Percentiles rank a stretch among this genome's conserved stretches.
phyloP scores from a whole-genome alignment of 2,797 vertebrate species.

The Pantherophis alleghaniensis region DNA sequence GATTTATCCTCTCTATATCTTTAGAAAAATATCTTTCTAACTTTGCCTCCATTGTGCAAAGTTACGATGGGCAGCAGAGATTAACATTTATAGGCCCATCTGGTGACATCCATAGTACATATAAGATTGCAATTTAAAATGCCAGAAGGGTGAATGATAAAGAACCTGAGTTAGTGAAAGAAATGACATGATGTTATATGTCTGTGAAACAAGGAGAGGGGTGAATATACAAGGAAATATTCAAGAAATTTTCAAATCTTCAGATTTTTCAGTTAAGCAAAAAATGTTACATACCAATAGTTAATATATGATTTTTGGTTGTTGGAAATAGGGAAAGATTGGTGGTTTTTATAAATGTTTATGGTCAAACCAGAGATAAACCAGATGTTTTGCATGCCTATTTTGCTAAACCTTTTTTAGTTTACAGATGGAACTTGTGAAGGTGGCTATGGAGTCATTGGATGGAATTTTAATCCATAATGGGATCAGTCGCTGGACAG shows the following conservation, averaged over 20 bases:
- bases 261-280: neutral
- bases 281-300: neutral
- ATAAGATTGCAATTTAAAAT: neutral
- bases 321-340: neutral
- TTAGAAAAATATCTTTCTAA: neutral
- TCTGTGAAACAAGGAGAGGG: neutral
- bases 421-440: neutral
- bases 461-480: neutral
- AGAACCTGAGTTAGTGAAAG: neutral
- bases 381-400: neutral
- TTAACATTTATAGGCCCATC: neutral
- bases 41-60: neutral
- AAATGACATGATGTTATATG: neutral
- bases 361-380: neutral
- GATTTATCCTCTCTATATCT: neutral
- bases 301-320: neutral
- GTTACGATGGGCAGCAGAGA: neutral
- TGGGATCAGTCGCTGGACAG: neutral
- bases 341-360: neutral
- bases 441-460: neutral
- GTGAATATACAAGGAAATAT: neutral
- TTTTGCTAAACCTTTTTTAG: neutral
- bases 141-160: neutral
- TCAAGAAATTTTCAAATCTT: neutral
- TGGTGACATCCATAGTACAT: neutral